Conservation (phyloP, 2,113 vertebrate genomes). For the Bombycilla garrulus region DNA sequence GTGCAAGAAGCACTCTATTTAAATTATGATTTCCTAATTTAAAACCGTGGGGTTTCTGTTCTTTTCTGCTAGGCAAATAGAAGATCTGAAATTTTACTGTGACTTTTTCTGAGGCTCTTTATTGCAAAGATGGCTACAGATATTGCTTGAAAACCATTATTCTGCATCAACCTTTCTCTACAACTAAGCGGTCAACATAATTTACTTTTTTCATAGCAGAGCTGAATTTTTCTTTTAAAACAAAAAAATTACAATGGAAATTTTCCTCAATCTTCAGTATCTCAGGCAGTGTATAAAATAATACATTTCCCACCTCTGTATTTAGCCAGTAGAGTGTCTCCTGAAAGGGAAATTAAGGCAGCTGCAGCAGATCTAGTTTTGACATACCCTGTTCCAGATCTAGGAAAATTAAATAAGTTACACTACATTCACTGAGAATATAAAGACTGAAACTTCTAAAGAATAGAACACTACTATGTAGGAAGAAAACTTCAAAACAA, state of each 20-base stretch:
- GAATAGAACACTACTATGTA: neutral
- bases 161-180: neutral
- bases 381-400: slow-evolving; percentile 65
- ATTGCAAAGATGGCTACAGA: neutral
- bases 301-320: slow-evolving; percentile 74
- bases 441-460: neutral
- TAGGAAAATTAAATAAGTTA: slow-evolving; percentile 25
- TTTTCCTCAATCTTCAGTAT: neutral
- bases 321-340: slow-evolving; percentile 76
- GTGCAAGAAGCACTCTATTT: neutral
- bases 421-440: neutral
- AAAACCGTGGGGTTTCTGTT: neutral
- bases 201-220: neutral
- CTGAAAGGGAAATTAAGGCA: slow-evolving; percentile 77
- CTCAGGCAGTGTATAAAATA: neutral
- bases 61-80: neutral
- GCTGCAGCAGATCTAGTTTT: slow-evolving; percentile 63
- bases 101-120: neutral
- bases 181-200: neutral
- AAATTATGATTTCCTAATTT: neutral
- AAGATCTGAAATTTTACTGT: neutral
- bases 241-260: neutral
- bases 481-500: neutral
- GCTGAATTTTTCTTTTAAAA: neutral
- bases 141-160: neutral